Evolutionary conservation across 2,888 invertebrate genomes (phyloP).

Genomic region (Oscheius sp.): DNA sequence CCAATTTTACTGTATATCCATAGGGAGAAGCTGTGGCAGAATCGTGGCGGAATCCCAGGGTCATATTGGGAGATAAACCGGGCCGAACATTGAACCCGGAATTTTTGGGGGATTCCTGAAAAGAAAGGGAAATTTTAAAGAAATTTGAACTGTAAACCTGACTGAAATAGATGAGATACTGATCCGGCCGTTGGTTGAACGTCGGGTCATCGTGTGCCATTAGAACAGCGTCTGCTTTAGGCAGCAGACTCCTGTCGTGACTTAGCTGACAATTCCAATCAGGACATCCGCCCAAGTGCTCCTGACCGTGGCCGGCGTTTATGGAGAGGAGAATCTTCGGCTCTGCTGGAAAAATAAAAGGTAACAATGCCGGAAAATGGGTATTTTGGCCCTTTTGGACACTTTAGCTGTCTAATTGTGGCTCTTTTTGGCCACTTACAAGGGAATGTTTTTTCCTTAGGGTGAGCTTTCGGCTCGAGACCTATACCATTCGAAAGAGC

Average conservation of each 20-base stretch:
- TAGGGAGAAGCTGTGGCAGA: slow-evolving; percentile 68
- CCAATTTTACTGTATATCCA: slow-evolving; percentile 69
- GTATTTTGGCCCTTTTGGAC: too few species aligned
- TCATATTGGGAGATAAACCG: slow-evolving; percentile 62
- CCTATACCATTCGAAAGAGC: too few species aligned
- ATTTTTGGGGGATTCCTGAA: slow-evolving; percentile 59
- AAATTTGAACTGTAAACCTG: slow-evolving; percentile 42
- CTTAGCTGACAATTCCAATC: slow-evolving; percentile 71
- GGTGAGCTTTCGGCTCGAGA: too few species aligned
- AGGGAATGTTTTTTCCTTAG: too few species aligned
- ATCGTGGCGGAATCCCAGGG: slow-evolving; percentile 70
- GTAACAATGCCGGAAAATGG: too few species aligned
- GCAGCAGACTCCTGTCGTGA: slow-evolving; percentile 39
- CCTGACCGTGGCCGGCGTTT: slow-evolving; percentile 56
- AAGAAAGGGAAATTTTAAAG: slow-evolving; percentile 23
- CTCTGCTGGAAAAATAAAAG: slow-evolving; percentile 16
- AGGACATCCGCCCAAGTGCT: slow-evolving; percentile 66
- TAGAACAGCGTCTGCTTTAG: slow-evolving; percentile 47
- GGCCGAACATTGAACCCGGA: slow-evolving; percentile 38
- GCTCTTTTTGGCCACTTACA: too few species aligned
- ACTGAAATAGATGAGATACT: slow-evolving; percentile 60
- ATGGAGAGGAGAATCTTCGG: slow-evolving; percentile 54
- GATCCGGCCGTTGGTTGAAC: slow-evolving; percentile 42
- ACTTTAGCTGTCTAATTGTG: too few species aligned
- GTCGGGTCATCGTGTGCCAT: slow-evolving; percentile 35